Base-by-base conservation (phyloP, 1,140 invertebrate species). In the Acromyrmex charruanus region DNA sequence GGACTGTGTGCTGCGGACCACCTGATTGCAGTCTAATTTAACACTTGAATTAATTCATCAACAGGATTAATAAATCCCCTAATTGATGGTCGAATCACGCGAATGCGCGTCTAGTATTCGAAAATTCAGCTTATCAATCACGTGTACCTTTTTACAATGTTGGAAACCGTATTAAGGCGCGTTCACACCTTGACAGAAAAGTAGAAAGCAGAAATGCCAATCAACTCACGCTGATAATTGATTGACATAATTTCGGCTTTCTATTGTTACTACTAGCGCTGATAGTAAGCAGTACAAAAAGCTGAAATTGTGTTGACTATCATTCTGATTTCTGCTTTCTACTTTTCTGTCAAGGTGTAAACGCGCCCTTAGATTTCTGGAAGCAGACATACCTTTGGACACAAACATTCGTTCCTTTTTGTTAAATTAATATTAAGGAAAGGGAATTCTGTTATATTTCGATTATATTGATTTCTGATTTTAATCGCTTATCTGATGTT, bases 11-110 rank as follows among this genome's bases (percentile, higher is more conserved):
- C 49, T 10, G 65, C 61, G 87, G 80, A 88, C 87, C 61, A 80
- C 77, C 86, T 87, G 92, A 93, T 93, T 93, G 90, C 88, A 72
- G 82, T 86, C 77, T 91, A 93, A 93, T 93, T 93, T 92, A 93
- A 89, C 88, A 90, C 86, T 91, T 92, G 89, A 93, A 93, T 92
- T 92, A 91, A 92, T 92, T 90, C 81, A 86, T 79, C 69, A 80
- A 81, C 68, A 66, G 71, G 88, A 77, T 91, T 93, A 92, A 93
- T 91, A 91, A 93, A 93, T 91, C 14, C 14, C 69, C 68, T 90
- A 93, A 92, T 93, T 91, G 72, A 77, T 53, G 51, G 51, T 87
- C 71, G 87, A 88, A 88, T 90, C 81, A 84, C 55, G 31, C 59
- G 61, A 77, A 51, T 65, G 69, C 63, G 35, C 44, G 74, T 68